Evolutionary conservation across 2,113 vertebrate species (phyloP), one percentile per base, ranked within the genome.

Genomic region (Nannospalax galili): DNA sequence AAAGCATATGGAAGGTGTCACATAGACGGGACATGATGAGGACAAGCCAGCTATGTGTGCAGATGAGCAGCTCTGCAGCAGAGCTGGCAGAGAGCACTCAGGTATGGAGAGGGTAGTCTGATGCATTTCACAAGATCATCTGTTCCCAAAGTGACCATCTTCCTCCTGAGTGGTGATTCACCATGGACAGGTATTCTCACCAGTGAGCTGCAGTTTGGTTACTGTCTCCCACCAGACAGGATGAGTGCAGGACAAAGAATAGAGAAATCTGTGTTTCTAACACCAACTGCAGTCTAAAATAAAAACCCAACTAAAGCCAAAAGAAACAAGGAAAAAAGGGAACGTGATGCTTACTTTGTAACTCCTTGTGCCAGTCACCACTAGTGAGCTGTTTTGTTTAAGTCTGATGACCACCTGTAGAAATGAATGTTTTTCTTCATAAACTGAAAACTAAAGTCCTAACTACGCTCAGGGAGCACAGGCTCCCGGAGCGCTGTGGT

Each of bases 121-220:
- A 40, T 4, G 24, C 0, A 42, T 80, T 73, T 40, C 80, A 11
- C 10, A 2, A 28, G 45, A 40, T 7, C 62, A 14, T 7, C 32
- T 15, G 12, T 32, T 89, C 64, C 60, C 15, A 1, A 20, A 30
- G 26, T 48, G 32, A 10, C 7, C 1, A 2, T 8, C 28, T 60
- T 26, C 65, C 64, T n/a, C 2, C 26, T 11, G 35, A 52, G 37
- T 1, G 30, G 28, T 1, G 15, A 35, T 30, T 42, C 22, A 4
- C 17, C 35, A 5, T 0, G 4, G 67, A 30, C 42, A 2, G 0
- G 20, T 12, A 15, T 62, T 22, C 60, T 19, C 48, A 52, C 16
- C 7, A 62, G 6, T 52, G 48, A 52, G 22, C 35, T 64, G 2
- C 17, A 35, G 85, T 28, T 37, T 85, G 42, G 7, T 42, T 1